A percentile compares a stretch with the other conserved stretches of the same genome.
Evolutionary conservation across 2,888 invertebrate genomes (phyloP).

Genomic region (Hirtodrosophila cameraria): DNA sequence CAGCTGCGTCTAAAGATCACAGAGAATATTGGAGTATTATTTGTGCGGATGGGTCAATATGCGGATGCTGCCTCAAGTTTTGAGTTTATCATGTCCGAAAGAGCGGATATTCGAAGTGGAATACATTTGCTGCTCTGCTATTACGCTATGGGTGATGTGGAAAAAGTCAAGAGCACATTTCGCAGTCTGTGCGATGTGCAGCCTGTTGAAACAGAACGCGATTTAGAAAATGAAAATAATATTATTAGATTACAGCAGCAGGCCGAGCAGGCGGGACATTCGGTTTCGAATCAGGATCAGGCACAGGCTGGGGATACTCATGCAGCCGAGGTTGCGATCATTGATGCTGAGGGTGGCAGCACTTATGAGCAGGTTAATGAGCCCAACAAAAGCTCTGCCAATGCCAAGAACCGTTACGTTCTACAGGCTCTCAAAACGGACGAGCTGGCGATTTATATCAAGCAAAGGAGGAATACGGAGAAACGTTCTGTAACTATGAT

Average conservation of each 20-base stretch:
- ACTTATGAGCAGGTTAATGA: conserved; percentile 51
- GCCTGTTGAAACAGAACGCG: conserved; percentile 73
- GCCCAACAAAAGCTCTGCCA: conserved; percentile 23
- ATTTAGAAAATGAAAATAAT: conserved; percentile 91
- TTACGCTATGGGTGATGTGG: conserved; percentile 94
- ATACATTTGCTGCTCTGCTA: conserved; percentile 95
- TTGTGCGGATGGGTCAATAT: conserved; percentile 98
- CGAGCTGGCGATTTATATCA: conserved; percentile 89
- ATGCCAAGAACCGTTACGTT: conserved; percentile 86
- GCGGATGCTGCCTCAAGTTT: conserved; percentile 98
- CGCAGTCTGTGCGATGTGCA: conserved; percentile 95
- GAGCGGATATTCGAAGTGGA: conserved; percentile 94
- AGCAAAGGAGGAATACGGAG: conserved; percentile 89
- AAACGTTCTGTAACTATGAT: conserved; percentile 93
- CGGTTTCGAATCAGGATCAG: conserved; percentile 39
- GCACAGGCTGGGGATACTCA: conserved; percentile 11
- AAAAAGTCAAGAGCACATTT: conserved; percentile 97
- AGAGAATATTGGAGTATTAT: conserved; percentile 96
- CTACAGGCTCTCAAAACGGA: conserved; percentile 91
- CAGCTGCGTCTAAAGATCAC: conserved; percentile 97
- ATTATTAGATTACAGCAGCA: conserved; percentile 88
- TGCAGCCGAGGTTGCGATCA: conserved; percentile 64
- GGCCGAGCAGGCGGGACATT: conserved; percentile 60
- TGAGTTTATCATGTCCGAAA: conserved; percentile 99
- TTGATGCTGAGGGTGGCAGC: conserved; percentile 55